Evolutionary conservation across 2,113 vertebrate genomes (phyloP), one percentile per base, ranked within the genome.

Genomic region (Athene cunicularia): DNA sequence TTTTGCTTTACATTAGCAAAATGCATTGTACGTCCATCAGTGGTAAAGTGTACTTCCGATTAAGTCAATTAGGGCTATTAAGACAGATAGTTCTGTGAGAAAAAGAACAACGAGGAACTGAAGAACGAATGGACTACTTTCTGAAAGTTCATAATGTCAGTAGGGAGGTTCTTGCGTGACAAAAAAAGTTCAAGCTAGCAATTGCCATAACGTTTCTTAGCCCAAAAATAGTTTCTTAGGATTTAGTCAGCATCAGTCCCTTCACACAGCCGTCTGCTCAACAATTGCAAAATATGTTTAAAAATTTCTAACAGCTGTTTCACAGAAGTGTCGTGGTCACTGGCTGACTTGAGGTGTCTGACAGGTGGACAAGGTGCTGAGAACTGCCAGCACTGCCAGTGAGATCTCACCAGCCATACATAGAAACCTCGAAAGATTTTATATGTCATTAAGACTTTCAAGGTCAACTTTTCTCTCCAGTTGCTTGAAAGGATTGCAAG

Each of bases 31-130:
- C 79, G 86, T 86, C 70, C 68, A 93, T 74, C 79, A 91, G 59
- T 39, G 90, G 60, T 88, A 88, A 93, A 93, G 83, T 26, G n/a
- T 86, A 87, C 58, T 94, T 90, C 66, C 13, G 22, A 76, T 90
- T 95, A 80, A 94, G 81, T 95, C 84, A 97, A 67, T 96, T 95
- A 93, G 53, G 64, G 81, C 93, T 91, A 84, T 95, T 95, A 85
- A 88, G 43, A 53, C 70, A 90, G 92, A 97, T 79, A 80, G 52
- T 59, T 91, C 67, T 77, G 70, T 70, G 88, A 95, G 90, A 93
- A 97, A 79, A 95, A 58, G n/a, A 10, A 73, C 68, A 80, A 90
- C 41, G 47, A 72, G 85, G 85, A 96, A 77, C 66, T 92, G 71
- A 89, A 95, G 85, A 88, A 92, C 70, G 96, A 94, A 93, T 56